Percentiles rank a stretch among this genome's conserved stretches.
These are phyloP conservation scores for Pediacus dermestoides DNA, from an alignment of 2,888 invertebrate genomes.

Conservation along the genomic window DNA sequence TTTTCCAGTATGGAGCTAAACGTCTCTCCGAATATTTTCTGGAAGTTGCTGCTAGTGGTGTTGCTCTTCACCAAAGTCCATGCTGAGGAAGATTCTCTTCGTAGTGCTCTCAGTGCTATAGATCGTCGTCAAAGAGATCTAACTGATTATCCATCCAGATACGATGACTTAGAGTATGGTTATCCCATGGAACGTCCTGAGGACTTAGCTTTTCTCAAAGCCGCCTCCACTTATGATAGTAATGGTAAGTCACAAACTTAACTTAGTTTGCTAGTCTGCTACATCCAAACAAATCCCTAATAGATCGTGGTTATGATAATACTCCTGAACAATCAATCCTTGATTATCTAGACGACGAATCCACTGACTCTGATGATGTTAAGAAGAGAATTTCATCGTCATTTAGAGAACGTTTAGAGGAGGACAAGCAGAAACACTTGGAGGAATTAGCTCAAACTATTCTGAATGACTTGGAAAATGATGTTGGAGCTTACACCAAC, in stretches of 20 bases:
- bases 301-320: conserved; percentile 15
- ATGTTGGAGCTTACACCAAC: conserved; percentile 22
- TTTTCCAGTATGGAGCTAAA: too few relatives aligned
- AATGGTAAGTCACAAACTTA: too few relatives aligned
- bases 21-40: too few relatives aligned
- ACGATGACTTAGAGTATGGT: conserved; percentile 34
- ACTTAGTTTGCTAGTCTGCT: background rate
- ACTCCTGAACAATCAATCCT: conserved; percentile 21
- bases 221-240: conserved; percentile 23
- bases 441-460: conserved; percentile 41
- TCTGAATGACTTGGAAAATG: conserved; percentile 36
- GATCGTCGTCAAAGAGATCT: conserved; percentile 49
- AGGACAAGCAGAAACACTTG: conserved; percentile 51
- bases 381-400: conserved; percentile 52
- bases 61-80: conserved; percentile 12
- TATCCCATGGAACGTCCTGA: conserved; percentile 32
- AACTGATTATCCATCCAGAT: conserved; percentile 27
- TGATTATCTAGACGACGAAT: conserved; percentile 37
- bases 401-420: conserved; percentile 56
- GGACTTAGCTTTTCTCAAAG: conserved; percentile 32
- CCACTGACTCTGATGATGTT: conserved; percentile 23
- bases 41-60: background rate
- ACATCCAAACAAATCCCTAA: too few relatives aligned
- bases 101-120: conserved; percentile 50
- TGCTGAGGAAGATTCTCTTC: conserved; percentile 49